These are phyloP conservation scores for Synanthedon andrenaeformis DNA, from an alignment of 2,888 invertebrate genomes.

Conservation along the genomic window DNA sequence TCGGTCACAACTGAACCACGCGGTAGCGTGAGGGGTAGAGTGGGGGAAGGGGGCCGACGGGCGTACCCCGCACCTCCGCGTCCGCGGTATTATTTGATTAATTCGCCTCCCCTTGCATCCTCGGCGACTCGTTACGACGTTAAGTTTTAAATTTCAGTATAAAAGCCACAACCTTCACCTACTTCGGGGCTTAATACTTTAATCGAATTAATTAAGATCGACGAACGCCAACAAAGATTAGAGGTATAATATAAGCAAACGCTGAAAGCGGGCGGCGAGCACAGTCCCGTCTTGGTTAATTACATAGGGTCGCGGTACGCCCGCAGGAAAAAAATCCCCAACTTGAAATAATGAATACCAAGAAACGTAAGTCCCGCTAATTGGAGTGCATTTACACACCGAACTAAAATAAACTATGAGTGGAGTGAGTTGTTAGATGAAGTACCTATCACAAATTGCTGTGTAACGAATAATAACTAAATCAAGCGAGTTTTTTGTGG, in stretches of 20 bases:
- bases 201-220: conserved; percentile 65
- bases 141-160: conserved; percentile 66
- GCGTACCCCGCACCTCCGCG: conserved; percentile 45
- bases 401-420: conserved; percentile 52
- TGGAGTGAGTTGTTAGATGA: conserved; percentile 56
- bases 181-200: conserved; percentile 50
- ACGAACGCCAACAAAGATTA: conserved; percentile 55
- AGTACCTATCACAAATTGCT: conserved; percentile 22
- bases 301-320: conserved; percentile 37
- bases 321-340: conserved; percentile 39
- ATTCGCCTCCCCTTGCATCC: conserved; percentile 70
- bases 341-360: conserved; percentile 59
- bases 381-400: conserved; percentile 66
- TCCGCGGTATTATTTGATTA: conserved; percentile 70
- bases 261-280: conserved; percentile 29
- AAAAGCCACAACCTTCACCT: conserved; percentile 67
- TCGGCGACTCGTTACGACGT: conserved; percentile 65
- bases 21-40: conserved; percentile 44
- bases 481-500: neutral
- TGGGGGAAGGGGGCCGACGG: conserved; percentile 21
- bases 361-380: conserved; percentile 59
- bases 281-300: conserved; percentile 56
- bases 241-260: conserved; percentile 58
- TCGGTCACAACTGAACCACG: conserved; percentile 66
- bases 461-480: conserved; percentile 19